These are phyloP conservation scores for Actinopyga echinites DNA, from an alignment of 53 echinoderm and acorn worm species.

Conservation along the genomic window DNA sequence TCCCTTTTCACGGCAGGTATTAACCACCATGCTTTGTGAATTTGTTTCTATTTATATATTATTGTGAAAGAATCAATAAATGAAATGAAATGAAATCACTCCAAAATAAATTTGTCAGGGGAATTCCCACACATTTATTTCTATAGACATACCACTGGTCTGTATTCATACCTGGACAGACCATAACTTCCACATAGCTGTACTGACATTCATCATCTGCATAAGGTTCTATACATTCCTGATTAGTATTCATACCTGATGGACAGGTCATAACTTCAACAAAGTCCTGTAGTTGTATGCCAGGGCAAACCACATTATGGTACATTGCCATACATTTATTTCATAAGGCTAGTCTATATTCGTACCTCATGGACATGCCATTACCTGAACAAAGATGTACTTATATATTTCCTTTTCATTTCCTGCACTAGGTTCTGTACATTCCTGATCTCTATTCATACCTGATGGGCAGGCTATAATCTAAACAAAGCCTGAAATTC, in stretches of 20 bases:
- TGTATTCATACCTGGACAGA: constrained; percentile 82
- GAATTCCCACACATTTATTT: too few relatives aligned
- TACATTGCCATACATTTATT: too few relatives aligned
- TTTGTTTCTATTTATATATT: too few relatives aligned
- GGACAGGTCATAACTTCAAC: constrained; percentile 99
- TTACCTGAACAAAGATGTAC: constrained; percentile 97
- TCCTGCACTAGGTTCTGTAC: constrained; percentile 97
- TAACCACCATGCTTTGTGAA: too few relatives aligned
- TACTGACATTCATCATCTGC: constrained; percentile 89
- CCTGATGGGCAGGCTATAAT: constrained; percentile 99
- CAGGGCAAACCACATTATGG: constrained; percentile 74
- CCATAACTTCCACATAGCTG: constrained; percentile 99
- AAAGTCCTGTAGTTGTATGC: constrained; percentile 98
- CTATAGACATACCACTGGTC: not conserved
- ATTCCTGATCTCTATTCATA: constrained; percentile 69
- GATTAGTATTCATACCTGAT: constrained; percentile 67
- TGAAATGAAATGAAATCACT: too few relatives aligned
- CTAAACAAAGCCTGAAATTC: constrained; percentile 98
- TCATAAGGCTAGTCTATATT: not conserved
- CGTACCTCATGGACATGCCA: constrained; percentile 96
- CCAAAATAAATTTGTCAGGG: too few relatives aligned
- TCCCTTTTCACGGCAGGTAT: too few relatives aligned
- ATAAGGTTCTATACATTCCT: constrained; percentile 95
- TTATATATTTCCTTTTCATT: constrained; percentile 80
- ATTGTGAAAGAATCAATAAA: too few relatives aligned